Evolutionary conservation across 1,140 invertebrate genomes (phyloP).

Genomic region (Trachymyrmex cornetzi): DNA sequence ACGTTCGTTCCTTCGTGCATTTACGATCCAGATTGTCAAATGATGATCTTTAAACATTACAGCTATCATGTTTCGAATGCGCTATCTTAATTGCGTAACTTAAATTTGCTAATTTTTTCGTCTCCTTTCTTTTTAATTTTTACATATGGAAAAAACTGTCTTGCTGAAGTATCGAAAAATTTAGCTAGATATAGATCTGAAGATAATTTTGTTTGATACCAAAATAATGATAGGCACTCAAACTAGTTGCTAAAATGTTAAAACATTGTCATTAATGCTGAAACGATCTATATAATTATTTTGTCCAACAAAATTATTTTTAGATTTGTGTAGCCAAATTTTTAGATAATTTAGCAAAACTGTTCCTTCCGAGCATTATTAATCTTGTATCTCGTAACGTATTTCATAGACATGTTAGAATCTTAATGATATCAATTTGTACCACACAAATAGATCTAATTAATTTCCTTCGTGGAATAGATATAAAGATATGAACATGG

Average conservation of each 20-base stretch:
- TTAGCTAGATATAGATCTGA: no score
- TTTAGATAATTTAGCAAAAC: no score
- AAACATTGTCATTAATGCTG: no score
- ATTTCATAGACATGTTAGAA: neutral
- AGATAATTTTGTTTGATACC: no score
- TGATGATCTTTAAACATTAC: conserved; percentile 4
- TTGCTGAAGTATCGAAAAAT: no score
- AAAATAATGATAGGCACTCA: no score
- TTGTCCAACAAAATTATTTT: no score
- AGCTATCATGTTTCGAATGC: neutral
- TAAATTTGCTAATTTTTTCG: conserved; percentile 6
- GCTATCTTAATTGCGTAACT: neutral
- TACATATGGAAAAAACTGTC: no score
- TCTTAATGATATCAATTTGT: neutral
- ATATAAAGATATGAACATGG: neutral
- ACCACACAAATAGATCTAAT: neutral
- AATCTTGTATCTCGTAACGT: neutral
- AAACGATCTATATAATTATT: no score
- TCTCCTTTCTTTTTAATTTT: neutral
- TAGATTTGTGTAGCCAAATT: no score
- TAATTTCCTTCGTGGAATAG: neutral
- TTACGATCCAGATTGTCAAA: conserved; percentile 26
- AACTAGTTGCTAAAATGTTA: no score
- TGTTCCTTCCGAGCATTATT: neutral
- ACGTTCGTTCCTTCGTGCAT: neutral